Conservation (phyloP, 2,888 invertebrate genomes). For the Dryadula phaetusa region DNA sequence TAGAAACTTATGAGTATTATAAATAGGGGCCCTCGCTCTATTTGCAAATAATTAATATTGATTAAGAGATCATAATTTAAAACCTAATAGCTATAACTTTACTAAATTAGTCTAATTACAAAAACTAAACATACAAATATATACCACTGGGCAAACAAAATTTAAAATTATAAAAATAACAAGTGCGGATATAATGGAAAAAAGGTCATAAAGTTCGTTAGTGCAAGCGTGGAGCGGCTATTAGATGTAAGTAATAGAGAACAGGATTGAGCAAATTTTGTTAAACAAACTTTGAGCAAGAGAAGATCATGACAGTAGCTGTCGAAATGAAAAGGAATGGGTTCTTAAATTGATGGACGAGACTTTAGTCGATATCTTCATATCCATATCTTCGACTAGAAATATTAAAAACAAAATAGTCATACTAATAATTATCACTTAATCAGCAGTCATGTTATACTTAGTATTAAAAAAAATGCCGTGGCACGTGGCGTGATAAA, state of each 20-base stretch:
- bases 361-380: slow-evolving; percentile 71
- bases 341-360: slow-evolving; percentile 53
- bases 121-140: slow-evolving; percentile 66
- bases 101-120: slow-evolving; percentile 80
- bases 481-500: slow-evolving; percentile 81
- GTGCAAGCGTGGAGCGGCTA: slow-evolving; percentile 35
- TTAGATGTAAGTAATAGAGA: slow-evolving; percentile 24
- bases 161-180: slow-evolving; percentile 56
- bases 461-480: slow-evolving; percentile 78
- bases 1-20: slow-evolving; percentile 84
- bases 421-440: slow-evolving; percentile 75
- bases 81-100: slow-evolving; percentile 74
- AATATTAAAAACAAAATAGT: slow-evolving; percentile 67
- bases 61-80: slow-evolving; percentile 84
- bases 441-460: slow-evolving; percentile 81
- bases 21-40: slow-evolving; percentile 75
- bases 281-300: slow-evolving; percentile 81
- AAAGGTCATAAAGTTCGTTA: slow-evolving; percentile 35
- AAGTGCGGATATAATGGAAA: slow-evolving; percentile 52
- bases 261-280: slow-evolving; percentile 77
- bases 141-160: slow-evolving; percentile 71
- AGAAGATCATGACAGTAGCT: slow-evolving; percentile 72
- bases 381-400: slow-evolving; percentile 79
- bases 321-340: slow-evolving; percentile 64
- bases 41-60: slow-evolving; percentile 82